Evolutionary conservation across 2,888 invertebrate genomes (phyloP).

Genomic region (Habroteleia sp.): DNA sequence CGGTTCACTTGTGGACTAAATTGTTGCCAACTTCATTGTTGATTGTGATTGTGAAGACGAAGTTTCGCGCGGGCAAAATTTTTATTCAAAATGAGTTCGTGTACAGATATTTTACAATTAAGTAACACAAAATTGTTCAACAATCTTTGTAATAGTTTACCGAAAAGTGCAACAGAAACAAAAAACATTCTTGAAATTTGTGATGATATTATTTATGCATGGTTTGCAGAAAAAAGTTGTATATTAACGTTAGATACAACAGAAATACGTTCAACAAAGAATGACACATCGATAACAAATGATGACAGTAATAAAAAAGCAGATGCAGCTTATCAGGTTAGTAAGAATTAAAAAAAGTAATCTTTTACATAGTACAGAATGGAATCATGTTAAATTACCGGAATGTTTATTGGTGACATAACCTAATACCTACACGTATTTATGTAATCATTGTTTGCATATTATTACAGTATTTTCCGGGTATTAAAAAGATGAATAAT

Average conservation of each 20-base stretch:
- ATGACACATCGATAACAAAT: constrained; percentile 70
- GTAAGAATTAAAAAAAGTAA: background rate
- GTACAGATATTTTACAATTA: constrained; percentile 84
- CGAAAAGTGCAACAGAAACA: constrained; percentile 83
- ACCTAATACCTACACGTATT: no score
- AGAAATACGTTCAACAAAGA: constrained; percentile 82
- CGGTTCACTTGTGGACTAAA: background rate
- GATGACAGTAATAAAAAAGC: background rate
- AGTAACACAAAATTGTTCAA: constrained; percentile 85
- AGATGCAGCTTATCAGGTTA: constrained; percentile 34
- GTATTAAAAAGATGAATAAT: no score
- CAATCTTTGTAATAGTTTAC: constrained; percentile 83
- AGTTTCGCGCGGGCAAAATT: constrained; percentile 47
- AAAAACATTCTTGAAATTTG: constrained; percentile 85
- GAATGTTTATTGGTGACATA: no score
- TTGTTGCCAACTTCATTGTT: constrained; percentile 73
- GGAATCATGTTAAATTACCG: no score
- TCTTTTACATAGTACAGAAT: no score
- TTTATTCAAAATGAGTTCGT: constrained; percentile 83
- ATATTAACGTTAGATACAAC: constrained; percentile 85
- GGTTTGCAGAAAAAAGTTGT: constrained; percentile 86
- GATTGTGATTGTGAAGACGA: constrained; percentile 51
- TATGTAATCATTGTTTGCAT: no score
- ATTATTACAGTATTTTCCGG: no score
- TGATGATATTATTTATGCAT: constrained; percentile 86